Evolutionary conservation across 2,888 invertebrate genomes (phyloP).

Genomic region (Drosophila formosana): DNA sequence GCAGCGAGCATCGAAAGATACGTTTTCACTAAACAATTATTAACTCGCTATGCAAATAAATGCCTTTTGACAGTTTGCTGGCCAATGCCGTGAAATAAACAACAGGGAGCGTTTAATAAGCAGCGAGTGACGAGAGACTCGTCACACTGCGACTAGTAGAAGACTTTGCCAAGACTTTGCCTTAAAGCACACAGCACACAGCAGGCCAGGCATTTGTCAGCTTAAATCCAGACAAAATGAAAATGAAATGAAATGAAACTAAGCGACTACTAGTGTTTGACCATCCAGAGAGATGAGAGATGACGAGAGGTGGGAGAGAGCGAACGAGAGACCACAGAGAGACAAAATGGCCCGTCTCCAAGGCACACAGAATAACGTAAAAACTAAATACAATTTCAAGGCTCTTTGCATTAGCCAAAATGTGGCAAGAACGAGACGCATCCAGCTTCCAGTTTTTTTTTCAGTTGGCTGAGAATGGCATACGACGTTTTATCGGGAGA

Average conservation of each 20-base stretch:
- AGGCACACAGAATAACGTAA: conserved; percentile 27
- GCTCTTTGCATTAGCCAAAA: conserved; percentile 69
- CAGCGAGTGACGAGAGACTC: conserved; percentile 11
- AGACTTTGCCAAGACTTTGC: conserved; percentile 30
- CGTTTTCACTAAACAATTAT: too few species aligned
- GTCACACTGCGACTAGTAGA: neutral
- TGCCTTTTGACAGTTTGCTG: too few species aligned
- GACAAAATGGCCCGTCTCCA: conserved; percentile 17
- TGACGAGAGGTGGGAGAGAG: neutral
- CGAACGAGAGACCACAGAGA: too few species aligned
- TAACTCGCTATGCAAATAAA: too few species aligned
- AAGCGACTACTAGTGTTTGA: conserved; percentile 25
- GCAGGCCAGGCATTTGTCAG: conserved; percentile 27
- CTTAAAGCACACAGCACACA: conserved; percentile 35
- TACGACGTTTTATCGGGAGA: conserved; percentile 1
- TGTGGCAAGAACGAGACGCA: neutral
- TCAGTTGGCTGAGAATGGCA: conserved; percentile 13
- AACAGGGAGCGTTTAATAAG: neutral
- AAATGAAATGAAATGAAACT: conserved; percentile 46
- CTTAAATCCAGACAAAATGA: conserved; percentile 30
- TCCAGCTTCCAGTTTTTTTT: neutral
- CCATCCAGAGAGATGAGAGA: conserved; percentile 5
- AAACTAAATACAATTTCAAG: conserved; percentile 66
- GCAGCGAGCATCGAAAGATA: too few species aligned
- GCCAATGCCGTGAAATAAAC: neutral